These are phyloP conservation scores for Pygmarrhopalites habei DNA, from an alignment of 1,140 invertebrate genomes.

Conservation along the genomic window DNA sequence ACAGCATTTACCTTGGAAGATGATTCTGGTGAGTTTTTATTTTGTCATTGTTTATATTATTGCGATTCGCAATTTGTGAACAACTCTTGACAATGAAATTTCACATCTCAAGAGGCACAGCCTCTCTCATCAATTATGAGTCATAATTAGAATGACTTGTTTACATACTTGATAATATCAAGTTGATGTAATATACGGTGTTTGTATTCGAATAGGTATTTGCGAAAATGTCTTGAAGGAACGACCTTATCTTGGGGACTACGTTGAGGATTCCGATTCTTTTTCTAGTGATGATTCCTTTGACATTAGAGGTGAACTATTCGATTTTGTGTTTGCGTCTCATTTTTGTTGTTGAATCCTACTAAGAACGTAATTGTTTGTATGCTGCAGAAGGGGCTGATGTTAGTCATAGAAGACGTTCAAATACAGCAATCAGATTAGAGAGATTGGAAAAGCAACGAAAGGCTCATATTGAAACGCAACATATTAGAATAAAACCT, in stretches of 20 bases:
- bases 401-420: constrained; percentile 65
- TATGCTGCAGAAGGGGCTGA: constrained; percentile 57
- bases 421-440: constrained; percentile 80
- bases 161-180: background rate
- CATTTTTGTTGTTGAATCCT: no score
- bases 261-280: constrained; percentile 51
- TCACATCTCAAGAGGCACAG: no score
- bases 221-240: constrained; percentile 74
- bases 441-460: constrained; percentile 82
- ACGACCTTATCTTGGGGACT: constrained; percentile 66
- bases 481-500: constrained; percentile 46
- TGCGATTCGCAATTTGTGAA: no score
- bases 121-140: no score
- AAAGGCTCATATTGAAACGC: constrained; percentile 52
- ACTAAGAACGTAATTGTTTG: constrained; percentile 34
- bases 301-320: constrained; percentile 51
- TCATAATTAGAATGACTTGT: no score
- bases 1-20: constrained; percentile 93
- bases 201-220: constrained; percentile 49
- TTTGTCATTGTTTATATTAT: no score
- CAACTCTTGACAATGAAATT: no score
- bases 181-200: background rate
- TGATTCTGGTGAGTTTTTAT: constrained; percentile 72
- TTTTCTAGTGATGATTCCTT: constrained; percentile 42
- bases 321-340: constrained; percentile 38